These are phyloP conservation scores for Pachyramphus minor DNA, from an alignment of 2,113 vertebrate genomes.

Conservation along the genomic window DNA sequence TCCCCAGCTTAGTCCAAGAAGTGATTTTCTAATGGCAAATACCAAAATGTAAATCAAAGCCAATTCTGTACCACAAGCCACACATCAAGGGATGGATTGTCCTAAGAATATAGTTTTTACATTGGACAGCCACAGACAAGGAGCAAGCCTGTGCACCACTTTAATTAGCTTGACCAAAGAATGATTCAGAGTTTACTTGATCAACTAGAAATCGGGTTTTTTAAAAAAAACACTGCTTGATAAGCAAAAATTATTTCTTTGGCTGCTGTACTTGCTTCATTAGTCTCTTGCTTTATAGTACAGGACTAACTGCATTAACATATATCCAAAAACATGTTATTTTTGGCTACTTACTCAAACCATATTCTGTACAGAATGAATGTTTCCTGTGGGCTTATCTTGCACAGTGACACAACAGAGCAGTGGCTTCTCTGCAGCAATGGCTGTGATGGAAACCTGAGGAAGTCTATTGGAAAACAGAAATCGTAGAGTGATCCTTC, in stretches of 20 bases:
- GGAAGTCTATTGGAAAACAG: not conserved
- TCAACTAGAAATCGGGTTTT: not conserved
- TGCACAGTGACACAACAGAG: too few species aligned
- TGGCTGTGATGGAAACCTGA: not conserved
- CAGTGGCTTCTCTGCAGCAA: not conserved
- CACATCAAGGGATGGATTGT: accelerated
- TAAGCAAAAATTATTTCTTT: not conserved
- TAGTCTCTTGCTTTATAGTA: not conserved
- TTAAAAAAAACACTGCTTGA: not conserved
- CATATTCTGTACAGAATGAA: not conserved
- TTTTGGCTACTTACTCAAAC: not conserved
- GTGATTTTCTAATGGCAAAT: not conserved
- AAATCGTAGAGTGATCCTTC: not conserved
- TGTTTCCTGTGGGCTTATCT: not conserved
- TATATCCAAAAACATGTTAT: not conserved
- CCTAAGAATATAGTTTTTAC: not conserved
- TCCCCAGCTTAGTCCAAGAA: accelerated
- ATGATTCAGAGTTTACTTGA: not conserved
- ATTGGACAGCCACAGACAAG: not conserved
- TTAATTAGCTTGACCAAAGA: not conserved
- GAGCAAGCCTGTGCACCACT: not conserved
- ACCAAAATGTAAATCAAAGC: not conserved
- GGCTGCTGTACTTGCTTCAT: not conserved
- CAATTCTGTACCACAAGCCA: not conserved
- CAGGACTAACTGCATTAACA: not conserved